phyloP scores from a whole-genome alignment of 2,113 vertebrate species.

The Grammomys dolichurus region DNA sequence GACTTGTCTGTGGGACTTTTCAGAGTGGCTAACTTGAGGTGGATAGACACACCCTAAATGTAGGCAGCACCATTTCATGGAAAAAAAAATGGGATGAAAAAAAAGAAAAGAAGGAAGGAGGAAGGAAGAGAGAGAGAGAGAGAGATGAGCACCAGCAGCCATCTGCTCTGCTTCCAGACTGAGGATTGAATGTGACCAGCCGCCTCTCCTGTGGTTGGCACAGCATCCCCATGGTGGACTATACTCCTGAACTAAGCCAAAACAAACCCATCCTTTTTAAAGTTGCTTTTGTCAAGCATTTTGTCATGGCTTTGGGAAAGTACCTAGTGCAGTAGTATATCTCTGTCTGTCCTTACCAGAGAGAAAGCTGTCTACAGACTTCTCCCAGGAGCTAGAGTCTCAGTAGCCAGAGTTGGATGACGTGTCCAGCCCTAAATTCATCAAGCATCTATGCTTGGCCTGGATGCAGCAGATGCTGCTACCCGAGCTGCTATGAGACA shows the following conservation, averaged over 20 bases:
- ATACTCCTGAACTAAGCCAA: neutral
- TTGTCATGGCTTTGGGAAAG: neutral
- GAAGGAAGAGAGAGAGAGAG: too few species aligned
- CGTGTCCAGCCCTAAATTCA: neutral
- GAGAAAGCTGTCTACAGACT: neutral
- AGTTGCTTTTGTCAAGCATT: neutral
- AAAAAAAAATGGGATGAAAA: too few species aligned
- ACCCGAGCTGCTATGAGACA: neutral
- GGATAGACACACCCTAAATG: neutral
- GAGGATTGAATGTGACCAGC: neutral
- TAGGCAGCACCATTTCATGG: neutral
- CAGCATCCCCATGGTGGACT: neutral
- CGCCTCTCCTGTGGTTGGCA: neutral
- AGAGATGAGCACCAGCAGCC: too few species aligned
- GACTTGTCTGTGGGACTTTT: neutral
- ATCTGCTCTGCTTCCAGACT: neutral
- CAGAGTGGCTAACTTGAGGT: neutral
- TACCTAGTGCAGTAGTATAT: neutral
- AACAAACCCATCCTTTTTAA: neutral
- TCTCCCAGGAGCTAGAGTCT: neutral
- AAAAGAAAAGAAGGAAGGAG: too few species aligned
- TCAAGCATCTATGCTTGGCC: neutral
- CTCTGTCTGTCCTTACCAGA: neutral
- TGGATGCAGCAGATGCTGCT: neutral
- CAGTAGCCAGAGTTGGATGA: neutral